These are phyloP conservation scores for Eretmocerus hayati DNA, from an alignment of 2,888 invertebrate species.

Conservation along the genomic window DNA sequence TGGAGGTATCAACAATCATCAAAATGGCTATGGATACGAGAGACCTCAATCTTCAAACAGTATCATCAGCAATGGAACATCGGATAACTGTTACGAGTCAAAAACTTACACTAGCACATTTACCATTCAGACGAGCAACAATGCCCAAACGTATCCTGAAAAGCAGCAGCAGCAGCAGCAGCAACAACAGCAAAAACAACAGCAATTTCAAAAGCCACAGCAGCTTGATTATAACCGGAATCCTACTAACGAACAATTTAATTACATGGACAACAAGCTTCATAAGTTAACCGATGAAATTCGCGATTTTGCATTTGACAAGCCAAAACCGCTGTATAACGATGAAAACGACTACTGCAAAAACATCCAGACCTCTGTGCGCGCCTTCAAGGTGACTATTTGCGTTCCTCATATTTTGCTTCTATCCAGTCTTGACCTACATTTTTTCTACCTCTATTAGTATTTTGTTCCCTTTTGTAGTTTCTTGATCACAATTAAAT, in stretches of 20 bases:
- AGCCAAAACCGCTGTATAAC: conserved; percentile 6
- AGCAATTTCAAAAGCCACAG: not conserved
- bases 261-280: conserved; percentile 25
- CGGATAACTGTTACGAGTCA: conserved; percentile 23
- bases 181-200: not conserved
- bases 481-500: no score
- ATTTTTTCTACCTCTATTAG: no score
- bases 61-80: not conserved
- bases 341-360: conserved; percentile 13
- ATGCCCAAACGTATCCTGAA: not conserved
- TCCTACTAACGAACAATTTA: conserved; percentile 15
- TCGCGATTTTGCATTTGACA: conserved; percentile 28
- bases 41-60: conserved; percentile 5
- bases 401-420: no score
- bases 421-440: no score
- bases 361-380: conserved; percentile 10
- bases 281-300: conserved; percentile 25
- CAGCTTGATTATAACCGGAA: conserved; percentile 1
- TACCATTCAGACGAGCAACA: conserved; percentile 37
- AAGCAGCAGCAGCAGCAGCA: not conserved
- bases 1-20: conserved; percentile 19
- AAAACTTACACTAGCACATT: conserved; percentile 44
- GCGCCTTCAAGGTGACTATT: conserved; percentile 20
- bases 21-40: conserved; percentile 2
- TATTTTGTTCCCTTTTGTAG: no score